Conservation (phyloP, 2,888 invertebrate genomes). For the Augiades crinisus region DNA sequence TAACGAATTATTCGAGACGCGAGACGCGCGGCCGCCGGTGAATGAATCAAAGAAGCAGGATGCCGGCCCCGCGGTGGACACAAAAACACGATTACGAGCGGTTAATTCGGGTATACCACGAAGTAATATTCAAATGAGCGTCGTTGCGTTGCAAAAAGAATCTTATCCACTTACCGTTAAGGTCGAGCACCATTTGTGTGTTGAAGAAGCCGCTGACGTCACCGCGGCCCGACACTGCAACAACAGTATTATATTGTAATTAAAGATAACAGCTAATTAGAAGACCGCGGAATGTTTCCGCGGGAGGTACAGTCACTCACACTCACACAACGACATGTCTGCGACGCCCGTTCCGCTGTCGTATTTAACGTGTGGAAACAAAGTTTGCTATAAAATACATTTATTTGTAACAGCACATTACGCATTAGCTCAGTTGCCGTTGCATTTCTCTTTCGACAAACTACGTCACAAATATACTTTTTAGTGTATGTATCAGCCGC, state of each 20-base stretch:
- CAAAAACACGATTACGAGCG: conserved; percentile 47
- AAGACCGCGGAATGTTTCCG: conserved; percentile 8
- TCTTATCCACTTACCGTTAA: conserved; percentile 63
- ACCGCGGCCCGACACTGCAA: conserved; percentile 75
- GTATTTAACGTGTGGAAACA: neutral
- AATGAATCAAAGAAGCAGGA: conserved; percentile 20
- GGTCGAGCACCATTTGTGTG: conserved; percentile 77
- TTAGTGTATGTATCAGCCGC: no score
- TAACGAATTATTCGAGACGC: conserved; percentile 12
- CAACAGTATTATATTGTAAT: conserved; percentile 47
- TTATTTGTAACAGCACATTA: neutral
- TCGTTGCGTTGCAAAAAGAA: conserved; percentile 26
- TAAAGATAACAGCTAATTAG: conserved; percentile 33
- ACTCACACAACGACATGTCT: conserved; percentile 1
- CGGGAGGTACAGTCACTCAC: neutral
- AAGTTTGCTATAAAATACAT: neutral
- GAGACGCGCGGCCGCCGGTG: conserved; percentile 8
- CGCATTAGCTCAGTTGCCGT: neutral
- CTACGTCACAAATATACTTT: neutral
- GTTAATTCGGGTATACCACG: conserved; percentile 39
- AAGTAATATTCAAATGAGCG: conserved; percentile 44
- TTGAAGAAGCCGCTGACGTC: conserved; percentile 75
- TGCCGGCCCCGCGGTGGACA: conserved; percentile 15
- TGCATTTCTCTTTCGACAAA: neutral
- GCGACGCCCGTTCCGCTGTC: neutral